Evolutionary conservation across 2,888 invertebrate genomes (phyloP).

Genomic region (Antheraea yamamai): DNA sequence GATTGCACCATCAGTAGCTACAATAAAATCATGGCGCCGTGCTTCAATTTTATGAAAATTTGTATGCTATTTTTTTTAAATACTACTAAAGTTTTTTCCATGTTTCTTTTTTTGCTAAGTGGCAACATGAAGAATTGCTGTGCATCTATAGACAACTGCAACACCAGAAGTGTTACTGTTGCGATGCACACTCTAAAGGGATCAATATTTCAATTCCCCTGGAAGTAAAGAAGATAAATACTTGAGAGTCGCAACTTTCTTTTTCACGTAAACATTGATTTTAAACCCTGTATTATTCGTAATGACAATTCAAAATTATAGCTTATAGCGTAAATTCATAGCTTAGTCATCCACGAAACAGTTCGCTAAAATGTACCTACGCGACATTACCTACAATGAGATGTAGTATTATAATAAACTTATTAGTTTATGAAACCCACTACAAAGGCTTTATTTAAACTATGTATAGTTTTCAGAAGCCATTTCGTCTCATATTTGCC

Average conservation of each 20-base stretch:
- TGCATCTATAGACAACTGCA: too few relatives aligned
- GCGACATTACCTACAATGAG: not conserved
- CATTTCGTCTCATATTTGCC: not conserved
- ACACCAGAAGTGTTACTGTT: too few relatives aligned
- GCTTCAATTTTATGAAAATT: too few relatives aligned
- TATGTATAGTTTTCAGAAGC: slow-evolving; percentile 1
- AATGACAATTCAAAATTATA: not conserved
- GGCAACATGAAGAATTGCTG: too few relatives aligned
- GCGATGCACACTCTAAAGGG: too few relatives aligned
- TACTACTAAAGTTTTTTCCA: too few relatives aligned
- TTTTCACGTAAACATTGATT: not conserved
- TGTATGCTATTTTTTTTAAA: too few relatives aligned
- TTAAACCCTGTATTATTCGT: not conserved
- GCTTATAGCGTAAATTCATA: not conserved
- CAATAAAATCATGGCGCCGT: too few relatives aligned
- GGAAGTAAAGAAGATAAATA: too few relatives aligned
- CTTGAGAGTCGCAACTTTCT: not conserved
- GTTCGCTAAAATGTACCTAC: not conserved
- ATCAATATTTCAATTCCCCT: too few relatives aligned
- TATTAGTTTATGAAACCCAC: not conserved
- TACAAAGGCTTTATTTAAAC: not conserved
- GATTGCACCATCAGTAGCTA: too few relatives aligned
- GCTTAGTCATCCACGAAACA: not conserved
- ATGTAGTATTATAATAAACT: not conserved
- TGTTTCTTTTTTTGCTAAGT: too few relatives aligned